phyloP scores from a whole-genome alignment of 2,113 vertebrate genomes.

The Lanius collurio region DNA sequence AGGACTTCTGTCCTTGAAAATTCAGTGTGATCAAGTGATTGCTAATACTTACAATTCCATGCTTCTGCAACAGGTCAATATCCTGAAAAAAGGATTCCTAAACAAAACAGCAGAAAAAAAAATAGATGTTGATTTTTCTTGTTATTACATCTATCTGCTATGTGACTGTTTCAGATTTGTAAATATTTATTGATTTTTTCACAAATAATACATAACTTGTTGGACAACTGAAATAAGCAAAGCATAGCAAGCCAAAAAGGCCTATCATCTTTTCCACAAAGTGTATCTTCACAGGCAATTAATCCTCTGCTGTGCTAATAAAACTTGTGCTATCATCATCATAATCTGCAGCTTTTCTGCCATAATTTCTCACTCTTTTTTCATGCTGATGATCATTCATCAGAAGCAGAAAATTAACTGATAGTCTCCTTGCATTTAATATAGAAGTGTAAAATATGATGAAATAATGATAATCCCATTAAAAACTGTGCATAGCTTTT shows the following conservation, averaged over 20 bases:
- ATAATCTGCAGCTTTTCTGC: not conserved
- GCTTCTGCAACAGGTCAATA: slow-evolving; percentile 95
- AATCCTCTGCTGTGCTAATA: not conserved
- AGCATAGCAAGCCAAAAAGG: not conserved
- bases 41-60: slow-evolving; percentile 91
- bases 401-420: not conserved
- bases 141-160: not conserved
- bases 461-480: not conserved
- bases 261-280: not conserved
- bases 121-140: not conserved
- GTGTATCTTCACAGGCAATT: not conserved
- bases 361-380: not conserved
- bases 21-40: not conserved
- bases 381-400: not conserved
- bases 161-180: not conserved
- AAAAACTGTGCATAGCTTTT: not conserved
- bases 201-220: not conserved
- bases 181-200: not conserved
- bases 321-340: not conserved
- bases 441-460: not conserved
- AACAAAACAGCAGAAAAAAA: slow-evolving; percentile 1
- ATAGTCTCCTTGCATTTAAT: not conserved
- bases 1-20: not conserved
- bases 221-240: slow-evolving; percentile 1
- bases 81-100: slow-evolving; percentile 98